These are phyloP conservation scores for Timema podura DNA, from an alignment of 2,888 invertebrate species.

Conservation along the genomic window DNA sequence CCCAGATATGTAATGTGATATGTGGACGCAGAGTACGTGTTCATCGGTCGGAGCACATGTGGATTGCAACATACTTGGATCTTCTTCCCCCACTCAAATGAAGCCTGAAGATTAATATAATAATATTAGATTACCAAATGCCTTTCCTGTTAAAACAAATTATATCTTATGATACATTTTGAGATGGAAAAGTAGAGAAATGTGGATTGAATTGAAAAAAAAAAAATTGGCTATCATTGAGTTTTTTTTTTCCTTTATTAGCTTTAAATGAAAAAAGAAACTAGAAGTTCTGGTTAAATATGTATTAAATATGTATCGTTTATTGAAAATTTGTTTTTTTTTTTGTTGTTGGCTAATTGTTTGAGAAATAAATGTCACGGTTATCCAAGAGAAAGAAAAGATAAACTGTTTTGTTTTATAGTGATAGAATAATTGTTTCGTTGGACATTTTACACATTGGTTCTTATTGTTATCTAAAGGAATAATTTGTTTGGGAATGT, in stretches of 20 bases:
- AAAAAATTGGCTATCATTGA: constrained; percentile 1
- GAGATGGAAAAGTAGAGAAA: background rate
- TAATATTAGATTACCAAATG: constrained; percentile 14
- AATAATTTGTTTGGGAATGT: too few species aligned
- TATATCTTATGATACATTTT: constrained; percentile 3
- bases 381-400: too few species aligned
- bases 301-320: constrained; percentile 2
- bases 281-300: background rate
- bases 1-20: constrained; percentile 7
- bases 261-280: background rate
- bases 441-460: too few species aligned
- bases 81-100: background rate
- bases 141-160: constrained; percentile 14
- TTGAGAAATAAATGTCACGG: too few species aligned
- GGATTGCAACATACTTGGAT: background rate
- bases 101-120: background rate
- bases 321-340: constrained; percentile 5
- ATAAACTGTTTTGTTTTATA: too few species aligned
- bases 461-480: too few species aligned
- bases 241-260: background rate
- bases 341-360: too few species aligned
- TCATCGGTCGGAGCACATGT: background rate
- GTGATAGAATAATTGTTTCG: too few species aligned
- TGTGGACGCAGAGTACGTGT: background rate
- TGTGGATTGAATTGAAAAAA: background rate